Percentiles rank a stretch among this genome's conserved stretches.
These are phyloP conservation scores for Subanguina moxae DNA, from an alignment of 1,140 invertebrate species.

Conservation along the genomic window DNA sequence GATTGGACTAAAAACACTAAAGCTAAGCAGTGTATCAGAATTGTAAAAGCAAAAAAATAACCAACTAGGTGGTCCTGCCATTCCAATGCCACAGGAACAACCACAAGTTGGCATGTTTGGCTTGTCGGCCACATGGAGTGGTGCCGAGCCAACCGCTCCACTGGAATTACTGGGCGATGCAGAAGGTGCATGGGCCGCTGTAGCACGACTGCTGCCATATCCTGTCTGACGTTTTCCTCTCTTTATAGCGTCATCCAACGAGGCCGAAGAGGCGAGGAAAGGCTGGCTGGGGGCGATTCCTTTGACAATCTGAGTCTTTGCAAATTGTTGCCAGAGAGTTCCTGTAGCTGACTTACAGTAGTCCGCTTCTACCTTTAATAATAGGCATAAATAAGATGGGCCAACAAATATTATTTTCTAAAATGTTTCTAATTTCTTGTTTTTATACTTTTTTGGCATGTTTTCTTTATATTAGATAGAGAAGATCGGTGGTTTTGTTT, in stretches of 20 bases:
- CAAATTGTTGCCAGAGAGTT: constrained; percentile 32
- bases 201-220: constrained; percentile 1
- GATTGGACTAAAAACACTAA: no score
- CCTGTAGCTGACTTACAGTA: constrained; percentile 40
- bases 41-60: neutral
- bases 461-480: no score
- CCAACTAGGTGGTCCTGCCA: constrained; percentile 15
- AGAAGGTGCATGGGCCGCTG: neutral
- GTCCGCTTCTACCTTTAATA: constrained; percentile 23
- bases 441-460: no score
- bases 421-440: no score
- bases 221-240: constrained; percentile 26
- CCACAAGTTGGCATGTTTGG: neutral
- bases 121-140: neutral
- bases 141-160: neutral
- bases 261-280: constrained; percentile 4
- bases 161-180: neutral
- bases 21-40: constrained; percentile 1
- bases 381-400: neutral
- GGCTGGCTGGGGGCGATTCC: constrained; percentile 11
- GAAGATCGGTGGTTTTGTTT: no score
- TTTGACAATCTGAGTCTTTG: constrained; percentile 19
- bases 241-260: constrained; percentile 16
- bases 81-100: constrained; percentile 18
- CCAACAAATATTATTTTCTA: no score